phyloP scores from a whole-genome alignment of 1,140 invertebrate species.

The Calosoma granatense region DNA sequence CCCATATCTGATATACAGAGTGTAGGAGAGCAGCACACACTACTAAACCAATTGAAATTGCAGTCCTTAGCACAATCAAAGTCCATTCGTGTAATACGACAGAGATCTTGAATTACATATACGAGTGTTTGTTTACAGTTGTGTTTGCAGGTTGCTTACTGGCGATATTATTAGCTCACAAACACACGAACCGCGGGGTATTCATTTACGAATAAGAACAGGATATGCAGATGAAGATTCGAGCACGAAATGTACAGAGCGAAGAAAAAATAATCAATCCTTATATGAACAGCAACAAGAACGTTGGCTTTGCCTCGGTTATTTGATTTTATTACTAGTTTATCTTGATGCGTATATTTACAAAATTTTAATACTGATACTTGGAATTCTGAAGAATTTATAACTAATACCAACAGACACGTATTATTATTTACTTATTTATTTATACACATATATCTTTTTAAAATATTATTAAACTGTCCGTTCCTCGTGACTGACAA shows the following conservation, averaged over 20 bases:
- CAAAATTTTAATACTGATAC: no score
- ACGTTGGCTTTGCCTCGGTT: no score
- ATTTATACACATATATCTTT: no score
- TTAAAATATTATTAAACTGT: no score
- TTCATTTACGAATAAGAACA: constrained; percentile 4
- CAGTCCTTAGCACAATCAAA: constrained; percentile 5
- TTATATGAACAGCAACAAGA: no score
- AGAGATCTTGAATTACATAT: constrained; percentile 4
- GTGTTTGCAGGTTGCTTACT: constrained; percentile 4
- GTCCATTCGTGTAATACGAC: neutral
- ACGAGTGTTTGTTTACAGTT: neutral
- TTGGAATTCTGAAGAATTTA: no score
- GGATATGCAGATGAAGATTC: neutral
- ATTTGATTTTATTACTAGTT: no score
- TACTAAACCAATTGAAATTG: constrained; percentile 6
- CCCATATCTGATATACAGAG: neutral
- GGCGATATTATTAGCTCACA: neutral
- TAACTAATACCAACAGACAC: no score
- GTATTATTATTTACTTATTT: no score
- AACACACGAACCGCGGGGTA: neutral
- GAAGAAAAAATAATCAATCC: no score
- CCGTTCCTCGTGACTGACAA: no score
- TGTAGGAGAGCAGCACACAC: neutral
- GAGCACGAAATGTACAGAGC: neutral
- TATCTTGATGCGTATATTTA: no score